A percentile compares a stretch with the other conserved stretches of the same genome.
These are phyloP conservation scores for Melangyna quadrimaculata DNA, from an alignment of 2,888 invertebrate species.

Conservation along the genomic window DNA sequence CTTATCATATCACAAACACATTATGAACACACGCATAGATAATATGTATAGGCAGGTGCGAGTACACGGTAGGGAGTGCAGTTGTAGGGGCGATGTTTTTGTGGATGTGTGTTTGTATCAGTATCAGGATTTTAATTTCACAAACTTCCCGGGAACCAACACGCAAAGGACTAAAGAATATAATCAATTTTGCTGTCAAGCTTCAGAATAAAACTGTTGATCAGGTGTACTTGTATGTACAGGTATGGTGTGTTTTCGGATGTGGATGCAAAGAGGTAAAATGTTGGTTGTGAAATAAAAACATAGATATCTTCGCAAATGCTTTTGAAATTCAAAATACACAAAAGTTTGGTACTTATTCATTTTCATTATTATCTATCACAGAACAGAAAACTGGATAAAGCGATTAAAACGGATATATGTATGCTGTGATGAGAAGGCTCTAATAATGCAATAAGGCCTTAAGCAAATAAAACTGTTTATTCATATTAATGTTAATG, in stretches of 20 bases:
- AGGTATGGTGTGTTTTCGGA: neutral
- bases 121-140: conserved; percentile 20
- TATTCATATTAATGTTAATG: neutral
- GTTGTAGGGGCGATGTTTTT: too few relatives aligned
- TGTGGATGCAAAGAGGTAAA: conserved; percentile 2
- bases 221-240: conserved; percentile 5
- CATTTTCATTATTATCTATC: conserved; percentile 17
- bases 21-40: conserved; percentile 16
- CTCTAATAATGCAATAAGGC: neutral
- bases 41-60: neutral
- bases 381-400: conserved; percentile 19
- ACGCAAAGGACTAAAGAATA: conserved; percentile 7
- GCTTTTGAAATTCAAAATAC: neutral
- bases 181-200: conserved; percentile 33
- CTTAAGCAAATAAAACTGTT: neutral
- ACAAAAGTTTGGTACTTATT: neutral
- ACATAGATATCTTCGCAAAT: neutral
- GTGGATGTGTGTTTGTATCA: neutral
- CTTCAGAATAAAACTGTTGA: conserved; percentile 41
- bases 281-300: neutral
- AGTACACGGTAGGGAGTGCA: neutral
- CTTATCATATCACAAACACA: conserved; percentile 30
- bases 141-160: conserved; percentile 6
- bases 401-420: conserved; percentile 14
- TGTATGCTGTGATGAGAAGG: neutral